Conservation (phyloP, 64 coral and sea anemone genomes). For the Cladopsammia gracilis region DNA sequence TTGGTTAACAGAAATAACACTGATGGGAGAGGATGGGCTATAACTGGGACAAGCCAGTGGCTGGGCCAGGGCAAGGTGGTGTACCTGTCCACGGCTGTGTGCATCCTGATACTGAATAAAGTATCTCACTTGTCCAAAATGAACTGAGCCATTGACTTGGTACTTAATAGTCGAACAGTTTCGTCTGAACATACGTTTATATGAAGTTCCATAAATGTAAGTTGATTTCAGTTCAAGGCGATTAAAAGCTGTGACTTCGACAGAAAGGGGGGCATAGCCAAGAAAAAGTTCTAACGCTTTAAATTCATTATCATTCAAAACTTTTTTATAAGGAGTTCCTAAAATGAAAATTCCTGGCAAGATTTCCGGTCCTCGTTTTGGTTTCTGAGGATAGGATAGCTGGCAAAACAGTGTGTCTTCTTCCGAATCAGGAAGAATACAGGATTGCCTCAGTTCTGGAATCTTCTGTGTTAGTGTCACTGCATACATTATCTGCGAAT, state of each 20-base stretch:
- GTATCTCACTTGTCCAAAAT: slow-evolving; percentile 55
- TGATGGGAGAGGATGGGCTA: slow-evolving; percentile 25
- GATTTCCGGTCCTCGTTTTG: slow-evolving; percentile 30
- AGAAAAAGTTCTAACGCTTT: slow-evolving; percentile 13
- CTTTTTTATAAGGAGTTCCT: slow-evolving; percentile 6
- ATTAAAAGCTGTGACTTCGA: slow-evolving; percentile 46
- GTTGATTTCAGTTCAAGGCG: slow-evolving; percentile 16
- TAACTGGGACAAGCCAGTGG: slow-evolving; percentile 32
- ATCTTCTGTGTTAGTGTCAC: slow-evolving; percentile 60
- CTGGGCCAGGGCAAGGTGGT: slow-evolving; percentile 31
- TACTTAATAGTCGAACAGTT: slow-evolving; percentile 67
- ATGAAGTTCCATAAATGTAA: slow-evolving; percentile 56
- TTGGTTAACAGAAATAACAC: not conserved
- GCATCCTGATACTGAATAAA: slow-evolving; percentile 38
- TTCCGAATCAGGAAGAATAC: not conserved
- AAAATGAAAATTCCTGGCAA: not conserved
- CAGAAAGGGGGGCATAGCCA: slow-evolving; percentile 1
- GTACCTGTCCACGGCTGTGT: not conserved
- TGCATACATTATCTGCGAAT: slow-evolving; percentile 54
- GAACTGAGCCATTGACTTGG: not conserved
- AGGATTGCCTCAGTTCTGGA: slow-evolving; percentile 4
- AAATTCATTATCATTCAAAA: not conserved
- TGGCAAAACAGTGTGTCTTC: not conserved
- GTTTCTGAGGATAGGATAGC: slow-evolving; percentile 6
- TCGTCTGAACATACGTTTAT: slow-evolving; percentile 58